A percentile compares a stretch with the other conserved stretches of the same genome.
phyloP scores from a whole-genome alignment of 2,113 vertebrate genomes.

The Pogona vitticeps region DNA sequence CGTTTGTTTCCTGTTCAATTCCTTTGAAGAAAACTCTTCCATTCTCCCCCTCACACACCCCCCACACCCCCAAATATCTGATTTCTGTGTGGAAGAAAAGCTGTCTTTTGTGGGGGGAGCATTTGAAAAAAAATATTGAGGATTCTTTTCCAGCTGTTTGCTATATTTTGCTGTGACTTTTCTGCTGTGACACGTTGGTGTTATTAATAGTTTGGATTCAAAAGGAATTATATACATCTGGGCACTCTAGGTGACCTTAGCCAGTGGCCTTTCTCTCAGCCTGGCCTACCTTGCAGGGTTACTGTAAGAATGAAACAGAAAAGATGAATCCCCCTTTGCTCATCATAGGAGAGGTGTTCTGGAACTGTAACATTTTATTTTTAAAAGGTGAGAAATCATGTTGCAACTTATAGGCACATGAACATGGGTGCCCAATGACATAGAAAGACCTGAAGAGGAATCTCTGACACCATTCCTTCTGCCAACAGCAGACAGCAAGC shows the following conservation, averaged over 20 bases:
- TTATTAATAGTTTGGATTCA: neutral
- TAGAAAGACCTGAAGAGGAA: no score
- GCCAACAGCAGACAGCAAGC: no score
- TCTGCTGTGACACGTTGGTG: neutral
- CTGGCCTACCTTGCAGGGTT: no score
- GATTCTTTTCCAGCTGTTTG: neutral
- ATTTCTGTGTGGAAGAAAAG: neutral
- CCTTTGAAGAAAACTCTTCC: slow-evolving; percentile 14
- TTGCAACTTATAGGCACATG: neutral
- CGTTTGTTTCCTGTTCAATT: slow-evolving; percentile 5
- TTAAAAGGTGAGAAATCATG: neutral
- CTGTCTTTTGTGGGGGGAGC: no score
- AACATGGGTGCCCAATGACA: neutral
- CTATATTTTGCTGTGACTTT: neutral
- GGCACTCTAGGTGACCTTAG: no score
- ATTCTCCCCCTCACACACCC: neutral
- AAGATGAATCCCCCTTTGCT: neutral
- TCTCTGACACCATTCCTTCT: no score
- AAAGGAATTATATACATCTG: no score
- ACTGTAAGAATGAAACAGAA: no score
- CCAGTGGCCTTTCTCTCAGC: no score
- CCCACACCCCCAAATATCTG: neutral
- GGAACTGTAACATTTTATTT: neutral
- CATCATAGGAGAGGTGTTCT: no score
- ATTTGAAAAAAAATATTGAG: no score